Conservation (phyloP, 2,113 vertebrate genomes). For the Marcusenius ussheri region DNA sequence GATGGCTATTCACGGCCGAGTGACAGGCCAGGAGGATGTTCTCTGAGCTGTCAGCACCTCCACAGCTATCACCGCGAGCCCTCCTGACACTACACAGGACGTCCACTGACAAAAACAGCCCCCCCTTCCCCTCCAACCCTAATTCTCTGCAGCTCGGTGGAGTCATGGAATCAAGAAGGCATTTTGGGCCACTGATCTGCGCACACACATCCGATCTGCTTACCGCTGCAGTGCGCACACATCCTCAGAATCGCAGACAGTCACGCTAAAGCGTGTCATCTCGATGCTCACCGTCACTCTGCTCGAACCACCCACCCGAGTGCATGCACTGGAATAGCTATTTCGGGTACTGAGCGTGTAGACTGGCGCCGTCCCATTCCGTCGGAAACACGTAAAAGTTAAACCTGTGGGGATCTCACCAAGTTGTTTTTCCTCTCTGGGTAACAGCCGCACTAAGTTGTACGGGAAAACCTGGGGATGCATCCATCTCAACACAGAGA, state of each 20-base stretch:
- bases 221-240: conserved; percentile 48
- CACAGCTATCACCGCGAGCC: conserved; percentile 4
- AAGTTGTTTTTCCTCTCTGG: background rate
- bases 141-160: background rate
- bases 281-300: background rate
- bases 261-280: conserved; percentile 47
- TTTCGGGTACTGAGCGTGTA: background rate
- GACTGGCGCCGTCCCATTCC: background rate
- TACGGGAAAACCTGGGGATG: background rate
- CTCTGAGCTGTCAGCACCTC: conserved; percentile 10
- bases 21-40: conserved; percentile 25
- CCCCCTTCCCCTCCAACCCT: background rate
- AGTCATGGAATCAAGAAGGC: conserved; percentile 29
- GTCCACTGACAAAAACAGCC: conserved; percentile 19
- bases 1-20: conserved; percentile 11
- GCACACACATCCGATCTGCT: conserved; percentile 43
- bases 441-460: background rate
- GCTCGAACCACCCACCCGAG: background rate
- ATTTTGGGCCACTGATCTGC: conserved; percentile 29
- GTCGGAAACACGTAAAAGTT: background rate
- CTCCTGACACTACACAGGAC: conserved; percentile 19
- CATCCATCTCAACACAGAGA: background rate
- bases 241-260: conserved; percentile 57
- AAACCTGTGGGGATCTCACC: background rate
- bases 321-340: background rate